These are phyloP conservation scores for Hyles vespertilio DNA, from an alignment of 1,140 invertebrate genomes.

Conservation along the genomic window DNA sequence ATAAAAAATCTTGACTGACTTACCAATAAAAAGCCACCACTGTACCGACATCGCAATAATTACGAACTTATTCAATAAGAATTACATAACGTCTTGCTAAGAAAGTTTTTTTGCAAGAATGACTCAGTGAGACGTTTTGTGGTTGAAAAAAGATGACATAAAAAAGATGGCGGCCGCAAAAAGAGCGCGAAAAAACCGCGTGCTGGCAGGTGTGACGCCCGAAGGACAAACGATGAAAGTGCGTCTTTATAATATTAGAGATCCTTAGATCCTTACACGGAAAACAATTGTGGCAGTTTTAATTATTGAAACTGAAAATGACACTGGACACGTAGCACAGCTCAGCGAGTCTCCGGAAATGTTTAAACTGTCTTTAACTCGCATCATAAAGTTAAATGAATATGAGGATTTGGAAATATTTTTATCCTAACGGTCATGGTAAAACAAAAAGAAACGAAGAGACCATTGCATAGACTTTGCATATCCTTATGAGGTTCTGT, in stretches of 20 bases:
- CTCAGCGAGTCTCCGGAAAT: no score
- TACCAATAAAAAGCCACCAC: conserved; percentile 3
- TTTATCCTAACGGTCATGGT: no score
- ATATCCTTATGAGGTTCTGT: no score
- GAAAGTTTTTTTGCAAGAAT: conserved; percentile 19
- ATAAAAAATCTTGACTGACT: conserved; percentile 8
- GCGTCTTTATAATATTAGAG: conserved; percentile 13
- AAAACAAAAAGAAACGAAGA: no score
- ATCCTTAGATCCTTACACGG: conserved; percentile 5
- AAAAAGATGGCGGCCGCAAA: conserved; percentile 21
- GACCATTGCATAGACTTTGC: no score
- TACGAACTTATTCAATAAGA: neutral
- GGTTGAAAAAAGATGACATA: conserved; percentile 15
- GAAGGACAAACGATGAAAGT: conserved; percentile 24
- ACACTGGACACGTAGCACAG: no score
- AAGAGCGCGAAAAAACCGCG: conserved; percentile 22
- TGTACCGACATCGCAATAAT: neutral
- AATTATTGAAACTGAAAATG: no score
- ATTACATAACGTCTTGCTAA: conserved; percentile 20
- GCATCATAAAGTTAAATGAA: no score
- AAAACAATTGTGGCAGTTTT: neutral
- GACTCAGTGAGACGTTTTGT: conserved; percentile 16
- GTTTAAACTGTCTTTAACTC: no score
- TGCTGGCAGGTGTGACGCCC: conserved; percentile 16
- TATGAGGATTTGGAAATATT: no score